Conservation (phyloP, 64 coral and sea anemone genomes). For the Orbicella faveolata region DNA sequence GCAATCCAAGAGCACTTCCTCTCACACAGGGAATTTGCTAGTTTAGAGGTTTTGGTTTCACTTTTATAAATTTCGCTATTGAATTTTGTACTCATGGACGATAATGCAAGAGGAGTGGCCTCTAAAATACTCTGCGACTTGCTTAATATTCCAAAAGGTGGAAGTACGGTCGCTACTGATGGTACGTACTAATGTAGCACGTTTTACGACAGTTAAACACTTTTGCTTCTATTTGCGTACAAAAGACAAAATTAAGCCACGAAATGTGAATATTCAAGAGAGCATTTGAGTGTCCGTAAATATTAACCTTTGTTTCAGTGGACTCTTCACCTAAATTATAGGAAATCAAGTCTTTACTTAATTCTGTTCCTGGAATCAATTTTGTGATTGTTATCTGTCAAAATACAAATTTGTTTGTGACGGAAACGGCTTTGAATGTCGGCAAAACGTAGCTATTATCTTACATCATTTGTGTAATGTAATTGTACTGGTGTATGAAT, state of each 20-base stretch:
- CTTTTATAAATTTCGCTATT: not conserved
- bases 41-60: constrained; percentile 1
- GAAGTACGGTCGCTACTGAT: not conserved
- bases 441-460: no score
- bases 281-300: no score
- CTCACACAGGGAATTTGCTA: not conserved
- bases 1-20: constrained; percentile 20
- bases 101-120: constrained; percentile 34
- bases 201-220: not conserved
- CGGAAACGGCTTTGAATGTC: no score
- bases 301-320: no score
- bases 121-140: constrained; percentile 37
- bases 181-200: not conserved
- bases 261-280: no score
- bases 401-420: no score
- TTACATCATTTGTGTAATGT: no score
- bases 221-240: not conserved
- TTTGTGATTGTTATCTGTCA: no score
- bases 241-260: not conserved
- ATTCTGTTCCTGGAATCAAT: no score
- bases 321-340: no score
- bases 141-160: constrained; percentile 19
- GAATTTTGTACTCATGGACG: not conserved
- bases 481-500: no score
- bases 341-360: no score